Evolutionary conservation across 2,888 invertebrate species (phyloP).

Genomic region (Cylindroiulus punctatus): DNA sequence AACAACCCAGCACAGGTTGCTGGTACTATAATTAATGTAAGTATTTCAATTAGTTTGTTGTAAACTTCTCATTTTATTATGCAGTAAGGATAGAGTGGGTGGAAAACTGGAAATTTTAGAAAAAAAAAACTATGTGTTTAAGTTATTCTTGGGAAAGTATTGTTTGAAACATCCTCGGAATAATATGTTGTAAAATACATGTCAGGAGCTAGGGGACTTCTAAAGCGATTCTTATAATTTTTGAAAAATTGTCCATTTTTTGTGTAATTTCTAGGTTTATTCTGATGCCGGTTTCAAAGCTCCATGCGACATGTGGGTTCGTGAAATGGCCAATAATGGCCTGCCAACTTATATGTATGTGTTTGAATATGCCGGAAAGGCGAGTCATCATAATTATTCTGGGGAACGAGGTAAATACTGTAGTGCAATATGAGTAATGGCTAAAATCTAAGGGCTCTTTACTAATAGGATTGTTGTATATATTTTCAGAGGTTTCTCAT

Average conservation of each 20-base stretch:
- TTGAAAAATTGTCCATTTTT: too few relatives aligned
- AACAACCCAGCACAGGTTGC: slow-evolving; percentile 13
- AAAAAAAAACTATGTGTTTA: too few relatives aligned
- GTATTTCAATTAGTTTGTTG: not conserved
- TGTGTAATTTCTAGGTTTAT: not conserved
- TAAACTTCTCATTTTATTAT: too few relatives aligned
- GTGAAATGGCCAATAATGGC: not conserved
- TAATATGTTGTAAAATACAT: too few relatives aligned
- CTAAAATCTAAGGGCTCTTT: not conserved
- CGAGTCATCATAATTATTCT: slow-evolving; percentile 7
- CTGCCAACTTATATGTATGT: slow-evolving; percentile 46
- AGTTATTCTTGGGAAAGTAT: too few relatives aligned
- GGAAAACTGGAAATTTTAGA: too few relatives aligned
- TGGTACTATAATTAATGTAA: slow-evolving; percentile 49
- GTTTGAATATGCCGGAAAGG: not conserved
- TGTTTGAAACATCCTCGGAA: too few relatives aligned
- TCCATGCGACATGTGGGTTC: not conserved
- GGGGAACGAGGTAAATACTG: slow-evolving; percentile 22
- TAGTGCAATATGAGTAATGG: not conserved
- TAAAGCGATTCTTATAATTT: too few relatives aligned
- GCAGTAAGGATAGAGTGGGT: too few relatives aligned
- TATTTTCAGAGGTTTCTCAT: slow-evolving; percentile 40
- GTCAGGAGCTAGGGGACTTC: too few relatives aligned
- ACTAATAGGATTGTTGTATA: not conserved
- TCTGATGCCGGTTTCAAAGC: not conserved